Evolutionary conservation across 1,140 invertebrate species (phyloP).

Genomic region (Formica selysi): DNA sequence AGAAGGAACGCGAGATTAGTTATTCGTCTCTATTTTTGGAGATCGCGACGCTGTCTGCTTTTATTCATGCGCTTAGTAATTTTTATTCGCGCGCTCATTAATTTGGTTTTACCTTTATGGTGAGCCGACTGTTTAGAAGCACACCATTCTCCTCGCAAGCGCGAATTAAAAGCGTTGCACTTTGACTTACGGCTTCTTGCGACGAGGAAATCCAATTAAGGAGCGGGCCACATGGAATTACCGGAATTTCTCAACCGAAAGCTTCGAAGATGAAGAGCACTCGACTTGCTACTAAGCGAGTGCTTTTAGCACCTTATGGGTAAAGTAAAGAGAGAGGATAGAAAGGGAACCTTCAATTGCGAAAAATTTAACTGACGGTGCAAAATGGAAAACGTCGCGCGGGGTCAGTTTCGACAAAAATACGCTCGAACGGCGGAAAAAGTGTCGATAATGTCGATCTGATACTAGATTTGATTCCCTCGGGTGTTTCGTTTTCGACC

Average conservation of each 20-base stretch:
- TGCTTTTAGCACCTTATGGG: slow-evolving; percentile 38
- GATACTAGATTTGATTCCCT: neutral
- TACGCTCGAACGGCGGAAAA: neutral
- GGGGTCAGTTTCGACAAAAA: neutral
- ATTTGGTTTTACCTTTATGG: slow-evolving; percentile 20
- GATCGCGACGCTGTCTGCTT: slow-evolving; percentile 6
- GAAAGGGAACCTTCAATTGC: slow-evolving; percentile 19
- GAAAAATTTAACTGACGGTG: slow-evolving; percentile 45
- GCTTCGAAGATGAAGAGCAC: slow-evolving; percentile 34
- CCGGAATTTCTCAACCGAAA: slow-evolving; percentile 48
- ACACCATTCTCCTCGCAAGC: neutral
- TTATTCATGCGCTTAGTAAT: slow-evolving; percentile 34
- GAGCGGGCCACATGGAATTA: slow-evolving; percentile 54
- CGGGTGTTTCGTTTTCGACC: neutral
- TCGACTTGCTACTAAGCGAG: slow-evolving; percentile 23
- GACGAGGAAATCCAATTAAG: slow-evolving; percentile 49
- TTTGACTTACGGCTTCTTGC: slow-evolving; percentile 40
- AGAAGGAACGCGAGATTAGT: neutral
- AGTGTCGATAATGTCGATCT: neutral
- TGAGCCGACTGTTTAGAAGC: neutral
- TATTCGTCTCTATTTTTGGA: slow-evolving; percentile 47
- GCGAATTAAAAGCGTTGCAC: slow-evolving; percentile 56
- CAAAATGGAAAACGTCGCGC: slow-evolving; percentile 10
- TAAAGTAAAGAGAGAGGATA: neutral
- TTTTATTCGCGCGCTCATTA: slow-evolving; percentile 50